A percentile compares a stretch with the other conserved stretches of the same genome.
Conservation (phyloP, 2,888 invertebrate genomes). For the Mythimna vitellina region DNA sequence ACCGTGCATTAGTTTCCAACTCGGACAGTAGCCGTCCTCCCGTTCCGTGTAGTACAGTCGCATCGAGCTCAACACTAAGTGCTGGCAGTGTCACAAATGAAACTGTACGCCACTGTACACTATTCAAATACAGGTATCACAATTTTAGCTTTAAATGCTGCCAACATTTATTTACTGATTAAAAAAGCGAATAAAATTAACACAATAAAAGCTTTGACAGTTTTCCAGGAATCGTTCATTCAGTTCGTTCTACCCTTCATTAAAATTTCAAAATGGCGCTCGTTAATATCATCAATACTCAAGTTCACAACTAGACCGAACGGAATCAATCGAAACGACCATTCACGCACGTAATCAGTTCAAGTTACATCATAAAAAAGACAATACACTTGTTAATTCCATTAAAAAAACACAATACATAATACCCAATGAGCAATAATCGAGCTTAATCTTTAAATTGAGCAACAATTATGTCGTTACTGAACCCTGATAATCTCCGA, state of each 20-base stretch:
- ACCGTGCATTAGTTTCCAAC: conserved; percentile 80
- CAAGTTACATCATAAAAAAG: conserved; percentile 55
- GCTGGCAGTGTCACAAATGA: conserved; percentile 65
- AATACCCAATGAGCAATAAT: conserved; percentile 59
- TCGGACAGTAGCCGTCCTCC: conserved; percentile 82
- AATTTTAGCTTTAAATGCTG: conserved; percentile 14
- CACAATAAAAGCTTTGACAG: neutral
- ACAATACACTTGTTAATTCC: conserved; percentile 56
- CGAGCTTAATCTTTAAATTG: conserved; percentile 58
- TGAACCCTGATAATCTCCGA: conserved; percentile 45
- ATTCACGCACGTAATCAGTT: conserved; percentile 56
- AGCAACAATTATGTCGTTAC: conserved; percentile 60
- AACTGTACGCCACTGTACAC: conserved; percentile 64
- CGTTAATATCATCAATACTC: conserved; percentile 6
- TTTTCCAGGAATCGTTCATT: neutral
- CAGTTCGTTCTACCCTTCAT: conserved; percentile 5
- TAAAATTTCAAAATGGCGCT: conserved; percentile 21
- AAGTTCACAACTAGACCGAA: conserved; percentile 46
- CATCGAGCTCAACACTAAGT: conserved; percentile 71
- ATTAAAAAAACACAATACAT: conserved; percentile 56
- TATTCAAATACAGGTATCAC: conserved; percentile 46
- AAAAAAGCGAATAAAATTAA: neutral
- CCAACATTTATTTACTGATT: neutral
- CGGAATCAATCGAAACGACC: conserved; percentile 42
- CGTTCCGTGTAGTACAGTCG: conserved; percentile 74